Evolutionary conservation across 2,888 invertebrate genomes (phyloP).

Genomic region (Marasmarcha lunaedactyla): DNA sequence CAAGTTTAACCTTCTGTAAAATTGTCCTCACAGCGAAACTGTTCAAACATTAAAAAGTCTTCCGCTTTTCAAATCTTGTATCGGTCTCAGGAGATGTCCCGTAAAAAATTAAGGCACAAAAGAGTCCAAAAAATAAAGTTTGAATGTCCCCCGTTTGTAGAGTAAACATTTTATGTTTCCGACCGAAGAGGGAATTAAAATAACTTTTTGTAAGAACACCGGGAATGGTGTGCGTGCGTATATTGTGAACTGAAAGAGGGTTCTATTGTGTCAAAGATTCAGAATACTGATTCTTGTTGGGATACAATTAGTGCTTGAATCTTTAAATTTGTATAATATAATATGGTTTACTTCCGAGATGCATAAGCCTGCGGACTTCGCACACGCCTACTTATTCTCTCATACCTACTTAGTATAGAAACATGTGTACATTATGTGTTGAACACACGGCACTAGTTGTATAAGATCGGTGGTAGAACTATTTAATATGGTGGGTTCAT

Average conservation of each 20-base stretch:
- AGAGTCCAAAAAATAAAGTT: conserved; percentile 53
- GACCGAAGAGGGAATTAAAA: conserved; percentile 40
- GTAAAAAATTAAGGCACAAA: conserved; percentile 63
- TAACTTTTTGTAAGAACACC: conserved; percentile 25
- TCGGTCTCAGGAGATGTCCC: conserved; percentile 49
- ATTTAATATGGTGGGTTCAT: no score
- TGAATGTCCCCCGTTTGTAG: conserved; percentile 43
- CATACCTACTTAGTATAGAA: no score
- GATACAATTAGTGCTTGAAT: no score
- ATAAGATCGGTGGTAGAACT: no score
- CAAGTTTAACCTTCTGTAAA: conserved; percentile 61
- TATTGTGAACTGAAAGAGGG: not conserved
- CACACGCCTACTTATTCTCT: no score
- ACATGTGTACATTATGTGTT: no score
- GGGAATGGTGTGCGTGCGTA: conserved; percentile 20
- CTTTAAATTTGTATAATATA: no score
- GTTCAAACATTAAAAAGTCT: conserved; percentile 47
- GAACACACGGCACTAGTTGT: no score
- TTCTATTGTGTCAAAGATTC: no score
- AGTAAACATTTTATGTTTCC: conserved; percentile 63
- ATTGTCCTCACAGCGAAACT: conserved; percentile 60
- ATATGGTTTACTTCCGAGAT: no score
- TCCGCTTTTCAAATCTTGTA: conserved; percentile 55
- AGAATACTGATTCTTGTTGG: no score
- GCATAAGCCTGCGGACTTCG: no score